Base-by-base conservation (phyloP, 2,113 vertebrate species). In the Rhegmatorhina hoffmannsi region DNA sequence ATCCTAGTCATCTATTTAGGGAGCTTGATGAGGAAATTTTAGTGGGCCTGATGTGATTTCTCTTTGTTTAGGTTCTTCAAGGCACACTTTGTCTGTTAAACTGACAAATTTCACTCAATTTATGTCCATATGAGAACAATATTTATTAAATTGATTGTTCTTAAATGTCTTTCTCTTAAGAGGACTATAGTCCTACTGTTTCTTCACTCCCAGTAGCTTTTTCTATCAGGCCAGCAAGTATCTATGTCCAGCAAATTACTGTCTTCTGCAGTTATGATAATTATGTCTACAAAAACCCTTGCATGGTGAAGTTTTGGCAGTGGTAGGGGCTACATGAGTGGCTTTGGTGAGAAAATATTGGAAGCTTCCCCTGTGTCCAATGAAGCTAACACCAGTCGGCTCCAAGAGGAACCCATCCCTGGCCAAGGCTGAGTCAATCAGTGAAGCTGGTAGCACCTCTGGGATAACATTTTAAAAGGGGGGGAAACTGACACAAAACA, bases 401-500 rank as follows among this genome's bases (percentile, higher is more conserved):
- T 60, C 3, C 10, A 33, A 24, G 55, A 9, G 1, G 1, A 76
- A 7, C 13, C 3, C 4, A 6, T 3, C 0, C 0, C 8, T 5
- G 26, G 19, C 9, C 31, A 53, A 59, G 15, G n/a, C 18, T 17
- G 19, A 49, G 14, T 12, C 13, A 0, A 0, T 29, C 25, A 14
- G 16, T 1, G 1, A n/a, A 2, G 2, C 28, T 33, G 26, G 43
- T 26, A 53, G n/a, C 0, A 1, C 23, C 7, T 60, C 38, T 53
- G 47, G 19, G 21, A 19, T 24, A 33, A 28, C 9, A 8, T 7
- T 26, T 44, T 64, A 20, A 44, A 43, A 58, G 24, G 6, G 11
- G 16, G 1, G 2, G 52, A 53, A 84, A 28, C 1, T 24, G 31
- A n/a, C 11, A 25, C 3, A 10, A 3, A 21, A 18, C 31, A 49